Evolutionary conservation across 2,113 vertebrate genomes (phyloP), one percentile per base, ranked within the genome.

Genomic region (Macquaria ambigua): DNA sequence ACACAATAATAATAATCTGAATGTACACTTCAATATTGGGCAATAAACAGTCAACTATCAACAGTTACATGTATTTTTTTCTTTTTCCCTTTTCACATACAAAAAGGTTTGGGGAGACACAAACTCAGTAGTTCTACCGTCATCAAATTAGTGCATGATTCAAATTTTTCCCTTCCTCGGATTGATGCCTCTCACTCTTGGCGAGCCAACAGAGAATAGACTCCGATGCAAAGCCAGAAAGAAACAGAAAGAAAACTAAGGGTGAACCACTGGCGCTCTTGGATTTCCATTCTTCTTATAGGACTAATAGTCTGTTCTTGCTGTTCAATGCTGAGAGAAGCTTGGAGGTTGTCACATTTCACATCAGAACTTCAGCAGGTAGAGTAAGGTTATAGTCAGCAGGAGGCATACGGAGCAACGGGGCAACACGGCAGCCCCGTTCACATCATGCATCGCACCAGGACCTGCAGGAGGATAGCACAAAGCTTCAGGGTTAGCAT

Each of bases 331-430:
- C 83, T 93, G 94, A 91, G 87, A 94, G 95, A 96, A 95, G 94
- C 91, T 79, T 82, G 87, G 68, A 68, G 89, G 84, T 75, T 37
- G 61, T 89, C 88, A 92, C 93, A 4, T 95, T 94, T 96, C 96
- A 75, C 89, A 97, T 98, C 97, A 99, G 98, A 98, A 98, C 96
- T 96, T 96, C 95, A 97, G 94, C 92, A 98, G 95, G 95, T 96
- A 93, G 93, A 96, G 91, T 85, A 95, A 93, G 46, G 96, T 93
- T 82, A 97, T 93, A 89, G 95, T 93, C 91, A 97, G 95, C 92
- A 97, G 96, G 86, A 97, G 96, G 95, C 96, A 96, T 87, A 96
- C 75, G 28, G 96, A 96, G 37, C 93, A 92, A n/a, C 91, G 92
- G 5, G 93, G 94, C 89, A 95, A 92, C 83, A 95, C 95, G 0